Evolutionary conservation across 1,140 invertebrate species (phyloP), one percentile per base, ranked within the genome.

Genomic region (Drosophila biarmipes): DNA sequence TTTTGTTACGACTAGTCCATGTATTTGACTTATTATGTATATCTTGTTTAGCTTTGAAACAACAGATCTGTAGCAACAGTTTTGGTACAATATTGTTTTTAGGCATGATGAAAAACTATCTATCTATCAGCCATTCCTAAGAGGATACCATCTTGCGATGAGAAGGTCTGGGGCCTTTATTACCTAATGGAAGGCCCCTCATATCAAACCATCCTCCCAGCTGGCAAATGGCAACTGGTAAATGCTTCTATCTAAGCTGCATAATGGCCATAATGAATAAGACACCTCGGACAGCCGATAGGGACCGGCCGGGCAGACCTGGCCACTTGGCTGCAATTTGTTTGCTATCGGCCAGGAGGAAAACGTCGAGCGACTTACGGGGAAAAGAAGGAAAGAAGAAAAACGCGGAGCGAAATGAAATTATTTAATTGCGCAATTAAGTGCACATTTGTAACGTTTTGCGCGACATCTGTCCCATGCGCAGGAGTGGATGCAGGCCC

Each of bases 341-440:
- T 82, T 87, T 87, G 66, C 62, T 77, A 77, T 85, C 62, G 49
- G 51, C 40, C 29, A 38, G 71, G 51, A 76, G 38, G 35, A 38
- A 24, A 14, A 55, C 45, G 10, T n/a, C 24, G 46, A 49, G 14
- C n/a, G 57, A 17, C 34, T 15, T 40, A 35, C 12, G 34, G 24
- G 38, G 40, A 29, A 24, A 54, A 42, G 29, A 46, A 69, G 31
- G 53, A 21, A 27, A 66, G 56, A 61, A 48, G 27, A 31, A 51
- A 75, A 64, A 76, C 64, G 75, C 78, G 69, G 57, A 72, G 74
- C 69, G 76, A 89, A 89, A 80, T 90, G 78, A 89, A 89, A 89
- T 90, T 89, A 89, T 90, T 90, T 91, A 91, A 91, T 91, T 91
- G 84, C 89, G 84, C 89, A 91, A 91, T 91, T 91, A 91, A 91